Conservation (phyloP, 2,797 vertebrate genomes). For the Cichlasoma orientale region DNA sequence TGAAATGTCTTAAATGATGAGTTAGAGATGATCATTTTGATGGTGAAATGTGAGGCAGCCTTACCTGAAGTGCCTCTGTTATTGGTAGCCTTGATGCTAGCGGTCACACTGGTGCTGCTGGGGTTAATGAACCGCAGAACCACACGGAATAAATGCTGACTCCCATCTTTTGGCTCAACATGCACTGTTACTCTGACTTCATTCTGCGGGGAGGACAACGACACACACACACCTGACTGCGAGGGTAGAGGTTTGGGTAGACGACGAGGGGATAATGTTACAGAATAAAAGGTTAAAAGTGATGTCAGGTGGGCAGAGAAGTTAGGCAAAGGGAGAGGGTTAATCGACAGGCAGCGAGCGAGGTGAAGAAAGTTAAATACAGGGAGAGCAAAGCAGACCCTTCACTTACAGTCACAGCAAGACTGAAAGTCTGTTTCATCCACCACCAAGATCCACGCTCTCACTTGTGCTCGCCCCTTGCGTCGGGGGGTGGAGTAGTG, state of each 20-base stretch:
- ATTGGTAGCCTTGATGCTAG: constrained; percentile 81
- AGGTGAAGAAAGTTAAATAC: constrained; percentile 21
- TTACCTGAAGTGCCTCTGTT: constrained; percentile 82
- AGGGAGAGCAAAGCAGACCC: constrained; percentile 52
- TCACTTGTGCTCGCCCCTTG: constrained; percentile 76
- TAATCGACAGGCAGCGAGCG: constrained; percentile 45
- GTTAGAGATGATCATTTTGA: constrained; percentile 37
- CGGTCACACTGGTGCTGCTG: constrained; percentile 75
- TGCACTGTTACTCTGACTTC: constrained; percentile 90
- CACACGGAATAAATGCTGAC: constrained; percentile 82
- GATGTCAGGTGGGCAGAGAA: constrained; percentile 12
- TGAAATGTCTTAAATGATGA: not conserved
- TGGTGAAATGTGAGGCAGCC: constrained; percentile 52
- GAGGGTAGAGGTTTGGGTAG: constrained; percentile 10
- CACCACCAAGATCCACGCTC: constrained; percentile 81
- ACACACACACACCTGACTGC: constrained; percentile 70
- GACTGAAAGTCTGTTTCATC: constrained; percentile 82
- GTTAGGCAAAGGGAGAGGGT: constrained; percentile 18
- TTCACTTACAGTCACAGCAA: constrained; percentile 89
- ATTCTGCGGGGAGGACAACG: constrained; percentile 83
- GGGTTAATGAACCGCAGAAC: constrained; percentile 90
- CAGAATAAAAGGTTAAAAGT: constrained; percentile 16
- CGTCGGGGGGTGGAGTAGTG: constrained; percentile 79
- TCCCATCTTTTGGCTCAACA: constrained; percentile 81
- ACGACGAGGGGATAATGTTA: constrained; percentile 18